Evolutionary conservation across 1,140 invertebrate species (phyloP).

Genomic region (Bathynomus jamesi): DNA sequence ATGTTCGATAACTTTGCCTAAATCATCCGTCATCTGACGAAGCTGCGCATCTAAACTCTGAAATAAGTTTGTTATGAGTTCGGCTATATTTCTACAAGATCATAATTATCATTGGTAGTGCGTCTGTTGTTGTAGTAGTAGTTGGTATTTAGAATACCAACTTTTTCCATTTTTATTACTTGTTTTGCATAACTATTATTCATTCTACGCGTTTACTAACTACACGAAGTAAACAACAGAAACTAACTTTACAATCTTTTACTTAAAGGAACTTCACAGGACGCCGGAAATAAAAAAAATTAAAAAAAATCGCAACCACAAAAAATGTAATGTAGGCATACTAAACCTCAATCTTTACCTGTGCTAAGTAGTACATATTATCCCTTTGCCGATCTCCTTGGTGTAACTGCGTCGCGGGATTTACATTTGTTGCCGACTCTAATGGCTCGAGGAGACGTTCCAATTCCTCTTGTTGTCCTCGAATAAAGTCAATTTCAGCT

Average conservation of each 20-base stretch:
- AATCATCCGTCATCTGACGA: conserved; percentile 86
- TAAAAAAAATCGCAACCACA: neutral
- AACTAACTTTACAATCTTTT: neutral
- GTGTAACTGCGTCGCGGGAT: conserved; percentile 23
- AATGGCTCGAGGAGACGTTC: conserved; percentile 76
- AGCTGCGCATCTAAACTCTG: conserved; percentile 87
- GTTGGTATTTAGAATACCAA: neutral
- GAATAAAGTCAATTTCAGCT: conserved; percentile 88
- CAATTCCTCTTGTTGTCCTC: conserved; percentile 83
- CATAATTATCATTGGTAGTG: neutral
- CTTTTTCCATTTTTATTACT: neutral
- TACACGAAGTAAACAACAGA: neutral
- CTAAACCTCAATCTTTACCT: conserved; percentile 39
- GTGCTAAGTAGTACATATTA: conserved; percentile 54
- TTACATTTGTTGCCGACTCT: conserved; percentile 53
- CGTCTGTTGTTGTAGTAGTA: too few relatives aligned
- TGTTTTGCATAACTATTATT: neutral
- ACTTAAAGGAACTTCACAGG: neutral
- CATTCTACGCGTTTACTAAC: neutral
- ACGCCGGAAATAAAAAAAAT: neutral
- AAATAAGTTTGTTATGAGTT: conserved; percentile 49
- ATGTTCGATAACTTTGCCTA: conserved; percentile 91
- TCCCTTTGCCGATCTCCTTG: conserved; percentile 75
- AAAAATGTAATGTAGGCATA: neutral
- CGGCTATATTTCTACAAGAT: conserved; percentile 55